Percentiles rank a stretch among this genome's conserved stretches.
Conservation (phyloP, 2,888 invertebrate species). For the Orchesellides sinensis region DNA sequence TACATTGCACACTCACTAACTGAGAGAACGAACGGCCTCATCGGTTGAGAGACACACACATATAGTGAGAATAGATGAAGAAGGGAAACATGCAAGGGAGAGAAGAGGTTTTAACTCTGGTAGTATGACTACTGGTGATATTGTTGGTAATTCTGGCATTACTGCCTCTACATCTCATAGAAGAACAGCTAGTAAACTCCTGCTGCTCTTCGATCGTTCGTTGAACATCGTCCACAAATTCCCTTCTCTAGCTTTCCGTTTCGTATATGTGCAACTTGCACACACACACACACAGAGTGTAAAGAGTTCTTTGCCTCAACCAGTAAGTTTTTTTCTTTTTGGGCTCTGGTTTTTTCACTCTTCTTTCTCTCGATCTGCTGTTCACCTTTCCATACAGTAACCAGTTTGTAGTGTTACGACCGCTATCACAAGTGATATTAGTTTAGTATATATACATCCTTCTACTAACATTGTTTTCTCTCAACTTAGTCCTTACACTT, state of each 20-base stretch:
- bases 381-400: constrained; percentile 2
- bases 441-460: not conserved
- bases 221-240: constrained; percentile 10
- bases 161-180: constrained; percentile 47
- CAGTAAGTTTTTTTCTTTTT: not conserved
- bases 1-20: constrained; percentile 24
- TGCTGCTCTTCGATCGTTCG: constrained; percentile 51
- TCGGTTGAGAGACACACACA: constrained; percentile 15
- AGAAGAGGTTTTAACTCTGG: constrained; percentile 1
- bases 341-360: not conserved
- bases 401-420: not conserved
- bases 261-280: constrained; percentile 1
- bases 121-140: constrained; percentile 52
- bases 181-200: constrained; percentile 51
- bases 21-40: constrained; percentile 26
- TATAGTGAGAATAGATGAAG: constrained; percentile 19
- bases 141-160: constrained; percentile 53
- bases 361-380: constrained; percentile 2
- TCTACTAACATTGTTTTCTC: not conserved
- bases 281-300: not conserved
- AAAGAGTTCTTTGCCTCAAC: not conserved
- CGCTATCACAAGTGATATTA: not conserved
- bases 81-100: constrained; percentile 11
- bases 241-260: constrained; percentile 26
- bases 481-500: not conserved